These are phyloP conservation scores for Cyaniris semiargus DNA, from an alignment of 2,888 invertebrate species.

Conservation along the genomic window DNA sequence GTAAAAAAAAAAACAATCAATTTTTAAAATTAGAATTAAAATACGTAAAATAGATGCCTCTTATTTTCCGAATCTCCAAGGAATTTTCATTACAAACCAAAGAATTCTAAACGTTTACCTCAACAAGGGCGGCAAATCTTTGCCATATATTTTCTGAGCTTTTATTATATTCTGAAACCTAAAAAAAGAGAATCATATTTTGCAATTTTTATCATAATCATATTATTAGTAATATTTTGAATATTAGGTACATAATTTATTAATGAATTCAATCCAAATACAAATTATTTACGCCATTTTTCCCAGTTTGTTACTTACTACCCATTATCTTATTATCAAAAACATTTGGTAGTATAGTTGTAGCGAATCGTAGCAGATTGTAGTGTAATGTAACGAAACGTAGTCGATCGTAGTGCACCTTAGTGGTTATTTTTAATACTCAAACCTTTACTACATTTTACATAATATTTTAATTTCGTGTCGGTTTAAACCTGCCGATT, in stretches of 20 bases:
- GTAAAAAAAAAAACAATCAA: not conserved
- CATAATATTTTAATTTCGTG: no score
- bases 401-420: not conserved
- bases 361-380: not conserved
- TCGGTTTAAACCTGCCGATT: slow-evolving; percentile 36
- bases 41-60: not conserved
- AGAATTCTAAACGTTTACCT: slow-evolving; percentile 11
- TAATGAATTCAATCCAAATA: no score
- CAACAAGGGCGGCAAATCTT: not conserved
- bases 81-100: not conserved
- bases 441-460: no score
- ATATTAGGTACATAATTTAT: no score
- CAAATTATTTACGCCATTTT: no score
- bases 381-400: not conserved
- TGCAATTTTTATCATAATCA: not conserved
- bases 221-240: not conserved
- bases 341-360: no score
- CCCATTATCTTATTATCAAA: no score
- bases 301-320: not conserved
- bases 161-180: not conserved
- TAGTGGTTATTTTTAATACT: not conserved
- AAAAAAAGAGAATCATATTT: no score
- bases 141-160: not conserved
- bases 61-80: not conserved
- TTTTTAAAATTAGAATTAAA: not conserved